Evolutionary conservation across 2,888 invertebrate genomes (phyloP).

Genomic region (Tenthredo distinguenda): DNA sequence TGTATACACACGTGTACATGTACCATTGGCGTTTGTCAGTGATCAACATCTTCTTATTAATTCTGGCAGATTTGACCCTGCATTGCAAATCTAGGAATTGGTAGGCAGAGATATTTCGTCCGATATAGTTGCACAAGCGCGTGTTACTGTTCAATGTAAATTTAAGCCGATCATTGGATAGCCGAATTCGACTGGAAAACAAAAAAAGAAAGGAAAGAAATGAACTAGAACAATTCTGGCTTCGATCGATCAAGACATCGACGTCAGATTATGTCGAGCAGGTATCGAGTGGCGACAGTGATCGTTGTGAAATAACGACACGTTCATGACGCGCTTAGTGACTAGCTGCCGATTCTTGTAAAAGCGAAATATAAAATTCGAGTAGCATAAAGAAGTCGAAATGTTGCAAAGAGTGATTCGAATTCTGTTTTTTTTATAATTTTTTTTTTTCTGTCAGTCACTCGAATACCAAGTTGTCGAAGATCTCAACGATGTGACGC

Average conservation of each 20-base stretch:
- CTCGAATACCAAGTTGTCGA: not conserved
- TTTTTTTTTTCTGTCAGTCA: not conserved
- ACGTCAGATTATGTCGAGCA: slow-evolving; percentile 9
- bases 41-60: not conserved
- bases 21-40: not conserved
- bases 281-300: slow-evolving; percentile 19
- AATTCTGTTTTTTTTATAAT: not conserved
- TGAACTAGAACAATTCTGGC: not conserved
- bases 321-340: not conserved
- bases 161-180: slow-evolving; percentile 12
- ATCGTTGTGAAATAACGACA: slow-evolving; percentile 21
- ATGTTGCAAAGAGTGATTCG: not conserved
- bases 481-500: not conserved
- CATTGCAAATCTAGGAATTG: not conserved
- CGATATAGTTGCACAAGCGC: not conserved
- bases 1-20: too few relatives aligned
- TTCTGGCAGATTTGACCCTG: not conserved
- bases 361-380: not conserved
- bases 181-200: not conserved
- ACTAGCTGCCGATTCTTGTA: slow-evolving; percentile 3
- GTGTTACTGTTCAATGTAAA: slow-evolving; percentile 5
- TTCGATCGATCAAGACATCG: slow-evolving; percentile 12
- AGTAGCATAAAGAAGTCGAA: not conserved
- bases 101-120: not conserved
- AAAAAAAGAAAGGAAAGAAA: not conserved